Percentiles rank a stretch among this genome's conserved stretches.
These are phyloP conservation scores for Bothrops jararaca DNA, from an alignment of 2,113 vertebrate genomes.

Conservation along the genomic window DNA sequence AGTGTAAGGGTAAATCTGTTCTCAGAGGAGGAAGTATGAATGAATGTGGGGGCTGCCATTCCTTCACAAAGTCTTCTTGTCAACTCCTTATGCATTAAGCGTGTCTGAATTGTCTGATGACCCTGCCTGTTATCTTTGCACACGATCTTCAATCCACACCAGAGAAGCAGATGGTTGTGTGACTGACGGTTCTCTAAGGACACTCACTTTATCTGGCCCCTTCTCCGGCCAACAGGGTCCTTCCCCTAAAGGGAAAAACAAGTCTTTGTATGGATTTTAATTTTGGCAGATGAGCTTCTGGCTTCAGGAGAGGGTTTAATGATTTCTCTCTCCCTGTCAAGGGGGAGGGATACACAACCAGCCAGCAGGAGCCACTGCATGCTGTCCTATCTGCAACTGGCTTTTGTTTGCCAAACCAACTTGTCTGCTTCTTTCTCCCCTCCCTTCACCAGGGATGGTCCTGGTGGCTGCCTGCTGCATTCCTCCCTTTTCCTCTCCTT, in stretches of 20 bases:
- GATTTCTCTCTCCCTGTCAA: background rate
- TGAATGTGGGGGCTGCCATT: constrained; percentile 22
- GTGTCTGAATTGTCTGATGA: background rate
- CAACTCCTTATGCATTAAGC: background rate
- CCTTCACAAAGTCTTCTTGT: constrained; percentile 45
- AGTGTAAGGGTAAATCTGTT: constrained; percentile 1
- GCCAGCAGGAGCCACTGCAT: constrained; percentile 35
- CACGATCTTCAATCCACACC: background rate
- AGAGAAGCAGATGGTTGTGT: background rate
- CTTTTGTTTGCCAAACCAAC: constrained; percentile 23
- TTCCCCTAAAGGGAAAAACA: background rate
- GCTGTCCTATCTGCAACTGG: constrained; percentile 25
- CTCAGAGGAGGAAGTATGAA: constrained; percentile 16
- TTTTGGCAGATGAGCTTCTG: background rate
- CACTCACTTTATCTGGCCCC: background rate
- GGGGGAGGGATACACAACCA: fast-evolving
- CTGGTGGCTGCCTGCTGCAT: background rate
- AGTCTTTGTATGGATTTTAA: background rate
- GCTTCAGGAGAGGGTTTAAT: background rate
- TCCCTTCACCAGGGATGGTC: constrained; percentile 11
- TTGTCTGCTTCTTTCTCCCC: background rate
- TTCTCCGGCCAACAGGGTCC: background rate
- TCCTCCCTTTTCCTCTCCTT: constrained; percentile 28
- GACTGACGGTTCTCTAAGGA: background rate
- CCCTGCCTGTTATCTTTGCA: background rate